Base-by-base conservation (phyloP, 1,140 invertebrate species). In the Plutomurus gul region DNA sequence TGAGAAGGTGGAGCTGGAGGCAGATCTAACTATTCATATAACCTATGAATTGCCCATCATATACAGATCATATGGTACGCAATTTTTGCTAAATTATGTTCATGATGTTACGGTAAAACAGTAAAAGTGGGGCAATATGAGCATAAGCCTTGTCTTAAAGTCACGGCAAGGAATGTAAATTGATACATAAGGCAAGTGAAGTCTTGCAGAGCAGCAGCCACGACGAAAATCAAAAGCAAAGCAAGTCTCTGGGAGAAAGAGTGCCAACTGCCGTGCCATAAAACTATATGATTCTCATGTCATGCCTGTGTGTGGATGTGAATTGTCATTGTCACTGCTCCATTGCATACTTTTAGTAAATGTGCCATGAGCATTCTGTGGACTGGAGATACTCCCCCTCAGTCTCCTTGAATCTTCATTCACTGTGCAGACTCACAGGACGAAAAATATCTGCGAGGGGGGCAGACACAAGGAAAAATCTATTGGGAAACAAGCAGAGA, bases 271-370 rank as follows among this genome's bases (percentile, higher is more conserved):
- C 40, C 37, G 70, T 25, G 36, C 70, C 70, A 72, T 72, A 72
- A 72, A 72, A 72, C 70, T 72, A 46, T 40, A 72, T 72, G 70
- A 72, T 72, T 40, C 70, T 72, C 37, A 22, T 43, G 22, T 39
- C 25, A 39, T 72, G 70, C 25, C 36, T 30, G 36, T 72, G 39
- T 72, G 70, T 72, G 70, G 70, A 72, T 72, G 37, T 72, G 39
- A 39, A 72, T 40, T 43, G 70, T 43, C 70, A 72, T 72, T 72
- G 70, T 72, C 70, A 65, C 56, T 65, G 36, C 56, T n/a, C 27
- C 56, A 65, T 27, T 65, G 56, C 56, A 65, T 65, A 36, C 25
- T 27, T 16, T 30, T 36, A 16, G 27, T 13, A 37, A 70, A 70
- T 70, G 22, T 13, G 60, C 8, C 20, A 7, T 33, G n/a, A n/a